These are phyloP conservation scores for Ophiothrix spiculata DNA, from an alignment of 35 echinoderm and acorn worm species.

Conservation along the genomic window DNA sequence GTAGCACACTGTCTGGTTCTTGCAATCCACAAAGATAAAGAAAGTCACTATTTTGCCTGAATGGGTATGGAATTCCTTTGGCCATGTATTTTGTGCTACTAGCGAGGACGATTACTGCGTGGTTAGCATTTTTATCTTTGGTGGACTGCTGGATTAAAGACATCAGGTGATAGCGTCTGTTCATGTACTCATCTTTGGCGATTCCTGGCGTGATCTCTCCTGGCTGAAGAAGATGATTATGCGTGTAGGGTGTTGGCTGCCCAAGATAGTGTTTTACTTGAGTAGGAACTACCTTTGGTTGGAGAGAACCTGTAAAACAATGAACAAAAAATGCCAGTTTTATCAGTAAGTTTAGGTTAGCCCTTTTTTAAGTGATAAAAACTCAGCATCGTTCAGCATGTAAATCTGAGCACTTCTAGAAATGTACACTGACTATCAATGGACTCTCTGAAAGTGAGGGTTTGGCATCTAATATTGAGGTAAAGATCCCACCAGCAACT, in stretches of 20 bases:
- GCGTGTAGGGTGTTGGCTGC: constrained; percentile 89
- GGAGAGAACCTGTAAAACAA: not conserved
- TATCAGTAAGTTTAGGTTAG: too few species aligned
- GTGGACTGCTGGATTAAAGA: constrained; percentile 63
- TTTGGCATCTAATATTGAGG: too few species aligned
- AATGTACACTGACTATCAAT: too few species aligned
- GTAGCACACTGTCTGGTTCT: constrained; percentile 82
- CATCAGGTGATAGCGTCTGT: constrained; percentile 61
- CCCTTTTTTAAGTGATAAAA: too few species aligned
- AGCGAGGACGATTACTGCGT: constrained; percentile 72
- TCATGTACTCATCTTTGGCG: constrained; percentile 41
- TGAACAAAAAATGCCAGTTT: too few species aligned
- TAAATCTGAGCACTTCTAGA: too few species aligned
- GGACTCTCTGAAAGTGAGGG: too few species aligned
- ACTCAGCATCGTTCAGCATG: too few species aligned
- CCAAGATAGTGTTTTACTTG: constrained; percentile 51
- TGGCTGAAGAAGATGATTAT: constrained; percentile 70
- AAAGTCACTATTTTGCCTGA: constrained; percentile 89
- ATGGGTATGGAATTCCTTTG: constrained; percentile 94
- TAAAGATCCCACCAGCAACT: too few species aligned
- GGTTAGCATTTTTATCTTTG: constrained; percentile 46
- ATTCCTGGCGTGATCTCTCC: constrained; percentile 92
- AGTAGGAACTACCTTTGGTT: constrained; percentile 22
- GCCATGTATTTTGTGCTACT: constrained; percentile 88
- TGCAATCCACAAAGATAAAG: constrained; percentile 94